Base-by-base conservation (phyloP, 1,140 invertebrate species). In the Drosophila paulistorum region DNA sequence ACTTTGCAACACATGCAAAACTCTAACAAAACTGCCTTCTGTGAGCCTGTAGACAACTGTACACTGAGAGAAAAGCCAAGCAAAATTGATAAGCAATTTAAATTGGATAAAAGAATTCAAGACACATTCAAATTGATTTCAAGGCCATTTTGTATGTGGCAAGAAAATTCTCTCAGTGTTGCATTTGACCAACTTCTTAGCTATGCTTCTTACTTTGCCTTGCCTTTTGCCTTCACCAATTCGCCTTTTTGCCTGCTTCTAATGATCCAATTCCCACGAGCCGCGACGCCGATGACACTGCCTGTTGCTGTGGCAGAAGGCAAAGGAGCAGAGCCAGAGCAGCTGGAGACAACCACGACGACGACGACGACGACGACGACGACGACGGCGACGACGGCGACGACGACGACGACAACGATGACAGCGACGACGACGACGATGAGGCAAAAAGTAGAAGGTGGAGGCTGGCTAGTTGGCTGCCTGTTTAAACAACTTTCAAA, bases 401-500 rank as follows among this genome's bases (percentile, higher is more conserved):
- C 62, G n/a, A n/a, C n/a, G n/a, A n/a, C n/a, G n/a, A n/a, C n/a
- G n/a, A n/a, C n/a, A n/a, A n/a, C n/a, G n/a, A n/a, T n/a, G n/a
- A n/a, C n/a, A n/a, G n/a, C n/a, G 64, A 39, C 51, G 42, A 51
- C 63, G 45, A 65, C 74, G 41, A 48, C 60, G 65, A 77, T 75
- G 59, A 73, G 78, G 74, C 30, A 75, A 75, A 67, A 87, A 89
- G 81, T 87, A 89, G 84, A 89, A 87, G 83, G 83, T 87, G 83
- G 83, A 87, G 83, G 84, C 83, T 87, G 68, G 45, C 63, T 62
- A 23, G 60, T 41, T 60, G 79, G 66, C 67, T 81, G 83, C 82
- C 82, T 86, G 82, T 82, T 86, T 87, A 89, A 87, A 89, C 83
- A 89, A 87, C 83, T 87, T 89, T 89, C 84, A 89, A 89, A 89